Evolutionary conservation across 2,113 vertebrate species (phyloP).

Genomic region (Phocoena sinus): DNA sequence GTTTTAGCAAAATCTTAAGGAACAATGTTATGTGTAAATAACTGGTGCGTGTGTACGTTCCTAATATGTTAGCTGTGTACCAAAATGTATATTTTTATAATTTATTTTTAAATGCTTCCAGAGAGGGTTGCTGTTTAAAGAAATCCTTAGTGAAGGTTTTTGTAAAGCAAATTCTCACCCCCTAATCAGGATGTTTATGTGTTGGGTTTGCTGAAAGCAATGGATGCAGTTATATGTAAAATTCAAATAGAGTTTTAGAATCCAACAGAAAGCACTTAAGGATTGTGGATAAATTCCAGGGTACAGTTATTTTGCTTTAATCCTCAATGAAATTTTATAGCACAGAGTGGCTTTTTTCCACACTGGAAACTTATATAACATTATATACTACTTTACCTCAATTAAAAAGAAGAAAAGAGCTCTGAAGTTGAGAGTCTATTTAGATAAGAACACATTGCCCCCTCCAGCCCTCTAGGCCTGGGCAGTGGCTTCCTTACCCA

Average conservation of each 20-base stretch:
- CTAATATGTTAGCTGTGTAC: background rate
- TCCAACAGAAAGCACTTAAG: background rate
- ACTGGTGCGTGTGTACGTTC: background rate
- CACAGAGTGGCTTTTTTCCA: background rate
- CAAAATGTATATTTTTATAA: background rate
- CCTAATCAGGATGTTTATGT: background rate
- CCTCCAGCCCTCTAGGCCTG: accelerated
- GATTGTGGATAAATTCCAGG: background rate
- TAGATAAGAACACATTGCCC: background rate
- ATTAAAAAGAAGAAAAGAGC: background rate
- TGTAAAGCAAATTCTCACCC: background rate
- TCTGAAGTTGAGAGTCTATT: background rate
- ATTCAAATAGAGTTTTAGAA: slow-evolving; percentile 1
- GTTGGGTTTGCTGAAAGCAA: slow-evolving; percentile 16
- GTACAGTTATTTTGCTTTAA: slow-evolving; percentile 53
- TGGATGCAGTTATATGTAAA: background rate
- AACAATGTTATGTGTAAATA: background rate
- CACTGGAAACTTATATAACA: background rate
- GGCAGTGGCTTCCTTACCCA: accelerated
- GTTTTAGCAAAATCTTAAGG: background rate
- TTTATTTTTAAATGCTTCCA: background rate
- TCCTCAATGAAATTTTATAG: slow-evolving; percentile 60
- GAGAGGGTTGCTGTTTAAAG: background rate
- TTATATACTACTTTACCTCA: too few species aligned
- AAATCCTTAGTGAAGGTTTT: background rate